phyloP scores from a whole-genome alignment of 2,113 vertebrate genomes.

The Gasterosteus aculeatus region DNA sequence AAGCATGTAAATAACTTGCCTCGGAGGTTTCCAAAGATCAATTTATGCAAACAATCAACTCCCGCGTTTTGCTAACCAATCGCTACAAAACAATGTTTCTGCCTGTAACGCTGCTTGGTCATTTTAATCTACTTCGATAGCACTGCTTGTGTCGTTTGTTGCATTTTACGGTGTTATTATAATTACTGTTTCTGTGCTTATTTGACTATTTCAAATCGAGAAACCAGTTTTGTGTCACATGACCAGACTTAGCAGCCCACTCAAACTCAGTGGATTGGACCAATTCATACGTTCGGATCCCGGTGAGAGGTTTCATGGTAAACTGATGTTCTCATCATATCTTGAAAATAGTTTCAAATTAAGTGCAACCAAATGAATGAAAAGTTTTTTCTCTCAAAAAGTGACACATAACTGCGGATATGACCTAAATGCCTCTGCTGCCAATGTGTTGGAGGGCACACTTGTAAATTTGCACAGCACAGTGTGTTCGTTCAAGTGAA shows the following conservation, averaged over 20 bases:
- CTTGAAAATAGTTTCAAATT: too few species aligned
- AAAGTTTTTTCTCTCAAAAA: not conserved
- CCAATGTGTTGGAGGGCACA: conserved; percentile 12
- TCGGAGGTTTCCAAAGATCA: not conserved
- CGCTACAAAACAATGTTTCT: too few species aligned
- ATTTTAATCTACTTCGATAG: not conserved
- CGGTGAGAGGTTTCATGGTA: not conserved
- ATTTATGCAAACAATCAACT: not conserved
- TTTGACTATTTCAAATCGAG: not conserved
- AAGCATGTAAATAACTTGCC: not conserved
- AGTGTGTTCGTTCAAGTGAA: conserved; percentile 53
- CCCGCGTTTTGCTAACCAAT: too few species aligned
- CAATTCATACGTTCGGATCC: not conserved
- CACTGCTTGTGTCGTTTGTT: not conserved
- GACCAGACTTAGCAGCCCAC: not conserved
- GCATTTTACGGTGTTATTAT: not conserved
- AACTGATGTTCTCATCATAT: not conserved
- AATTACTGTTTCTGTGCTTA: not conserved
- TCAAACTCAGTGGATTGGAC: not conserved
- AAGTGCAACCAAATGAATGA: not conserved
- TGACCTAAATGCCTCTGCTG: conserved; percentile 14
- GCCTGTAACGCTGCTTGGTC: not conserved
- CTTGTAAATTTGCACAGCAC: conserved; percentile 47
- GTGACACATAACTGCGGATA: conserved; percentile 3
- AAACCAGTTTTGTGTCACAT: not conserved